Base-by-base conservation (phyloP, 2,113 vertebrate species). In the Coptodon bakossiorum region DNA sequence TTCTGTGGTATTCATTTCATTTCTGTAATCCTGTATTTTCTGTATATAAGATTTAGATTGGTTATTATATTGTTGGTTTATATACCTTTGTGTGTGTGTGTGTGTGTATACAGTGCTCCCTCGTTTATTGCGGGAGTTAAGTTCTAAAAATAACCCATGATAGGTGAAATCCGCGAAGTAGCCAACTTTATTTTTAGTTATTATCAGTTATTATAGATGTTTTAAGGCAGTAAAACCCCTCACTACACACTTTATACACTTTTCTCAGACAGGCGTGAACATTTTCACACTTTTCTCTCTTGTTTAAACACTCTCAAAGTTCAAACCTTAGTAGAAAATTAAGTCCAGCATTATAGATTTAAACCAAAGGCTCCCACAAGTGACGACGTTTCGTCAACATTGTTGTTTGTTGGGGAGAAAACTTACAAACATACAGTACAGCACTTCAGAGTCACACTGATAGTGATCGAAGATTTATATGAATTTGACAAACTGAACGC, bases 151-250 rank as follows among this genome's bases (percentile, higher is more conserved):
- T 22, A 54, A 0, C n/a, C n/a, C 52, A 6, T 9, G n/a, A 12
- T 22, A 12, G 52, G 53, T 12, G 53, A 54, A 54, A 54, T 24
- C 10, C 0, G 2, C 0, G 3, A 54, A 12, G 10, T 12, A 54
- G 53, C 10, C n/a, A 13, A 24, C 53, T 13, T 56, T 24, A 56
- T 56, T 56, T 24, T 56, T 56, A 54, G 53, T 56, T 56, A 24
- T 4, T 54, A 12, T 54, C n/a, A 54, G 48, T 54, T 24, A 12
- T 56, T 56, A 24, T 56, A 56, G 53, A 56, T 7, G n/a, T 56
- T 56, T 56, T 56, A 56, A 56, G 52, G 5, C n/a, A 1, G 53
- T 24, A 24, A 56, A 56, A 24, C 1, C 22, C 3, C 6, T 24
- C 22, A 56, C 22, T 56, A 2, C 53, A 56, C 53, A 56, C 53